Conservation (phyloP, 2,888 invertebrate genomes). For the Drosophila formosana region DNA sequence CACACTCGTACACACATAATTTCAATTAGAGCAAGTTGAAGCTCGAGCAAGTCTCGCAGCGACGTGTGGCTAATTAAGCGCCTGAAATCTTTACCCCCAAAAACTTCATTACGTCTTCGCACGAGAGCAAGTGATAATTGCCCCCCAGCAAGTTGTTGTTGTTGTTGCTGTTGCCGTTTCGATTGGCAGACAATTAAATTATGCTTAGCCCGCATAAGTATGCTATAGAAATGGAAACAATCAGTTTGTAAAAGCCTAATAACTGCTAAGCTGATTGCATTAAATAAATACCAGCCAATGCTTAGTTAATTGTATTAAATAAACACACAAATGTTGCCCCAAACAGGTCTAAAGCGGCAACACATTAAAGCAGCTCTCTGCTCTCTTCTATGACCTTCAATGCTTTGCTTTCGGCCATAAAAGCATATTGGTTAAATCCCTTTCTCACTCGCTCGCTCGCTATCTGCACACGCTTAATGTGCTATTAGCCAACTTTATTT, state of each 20-base stretch:
- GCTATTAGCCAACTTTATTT: constrained; percentile 59
- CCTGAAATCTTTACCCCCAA: constrained; percentile 45
- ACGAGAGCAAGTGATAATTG: constrained; percentile 56
- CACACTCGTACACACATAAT: constrained; percentile 41
- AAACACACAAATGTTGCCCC: background rate
- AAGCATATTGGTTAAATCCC: constrained; percentile 22
- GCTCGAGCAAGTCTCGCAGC: constrained; percentile 36
- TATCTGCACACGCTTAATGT: constrained; percentile 40
- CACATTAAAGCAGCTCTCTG: constrained; percentile 3
- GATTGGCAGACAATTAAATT: constrained; percentile 69
- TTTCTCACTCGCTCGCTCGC: background rate
- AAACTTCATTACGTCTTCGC: constrained; percentile 32
- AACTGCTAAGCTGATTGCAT: constrained; percentile 3
- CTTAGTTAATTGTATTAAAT: background rate
- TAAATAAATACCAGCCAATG: background rate
- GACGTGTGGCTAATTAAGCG: constrained; percentile 68
- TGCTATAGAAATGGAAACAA: constrained; percentile 34
- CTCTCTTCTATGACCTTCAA: constrained; percentile 42
- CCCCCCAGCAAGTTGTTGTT: constrained; percentile 12
- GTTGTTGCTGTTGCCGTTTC: constrained; percentile 31
- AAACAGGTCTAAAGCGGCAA: background rate
- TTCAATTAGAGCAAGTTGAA: constrained; percentile 67
- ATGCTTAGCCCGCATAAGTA: constrained; percentile 60
- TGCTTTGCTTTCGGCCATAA: constrained; percentile 34
- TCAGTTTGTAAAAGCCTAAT: constrained; percentile 4